Conservation (phyloP, 2,113 vertebrate species). For the Gobius niger region DNA sequence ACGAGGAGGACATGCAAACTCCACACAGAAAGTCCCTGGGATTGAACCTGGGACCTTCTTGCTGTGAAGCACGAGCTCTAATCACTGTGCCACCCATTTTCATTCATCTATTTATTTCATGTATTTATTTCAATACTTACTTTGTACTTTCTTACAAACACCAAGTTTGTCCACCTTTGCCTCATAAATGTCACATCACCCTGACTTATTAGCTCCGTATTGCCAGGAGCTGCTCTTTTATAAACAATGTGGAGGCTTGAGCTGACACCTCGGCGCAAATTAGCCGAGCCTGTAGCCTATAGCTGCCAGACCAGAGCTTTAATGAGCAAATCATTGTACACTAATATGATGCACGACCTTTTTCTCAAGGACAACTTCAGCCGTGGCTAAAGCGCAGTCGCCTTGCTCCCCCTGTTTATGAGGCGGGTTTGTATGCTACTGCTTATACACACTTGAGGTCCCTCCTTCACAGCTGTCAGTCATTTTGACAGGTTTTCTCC, state of each 20-base stretch:
- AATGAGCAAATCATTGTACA: conserved; percentile 21
- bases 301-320: conserved; percentile 25
- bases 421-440: not conserved
- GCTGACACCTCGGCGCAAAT: conserved; percentile 19
- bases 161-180: conserved; percentile 8
- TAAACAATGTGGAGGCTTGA: conserved; percentile 15
- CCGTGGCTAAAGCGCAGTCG: not conserved
- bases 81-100: too few relatives aligned
- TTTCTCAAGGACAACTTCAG: conserved; percentile 5
- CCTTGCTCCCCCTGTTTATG: not conserved
- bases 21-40: too few relatives aligned
- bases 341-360: conserved; percentile 6
- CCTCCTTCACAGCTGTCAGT: conserved; percentile 31
- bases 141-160: too few relatives aligned
- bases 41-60: too few relatives aligned
- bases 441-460: conserved; percentile 1
- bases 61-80: too few relatives aligned
- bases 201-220: conserved; percentile 39
- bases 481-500: conserved; percentile 31
- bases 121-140: too few relatives aligned
- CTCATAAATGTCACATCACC: conserved; percentile 49
- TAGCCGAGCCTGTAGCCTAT: conserved; percentile 10
- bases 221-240: conserved; percentile 32
- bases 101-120: too few relatives aligned
- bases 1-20: too few relatives aligned